Evolutionary conservation across 2,797 vertebrate genomes (phyloP).

Genomic region (Muraenolepis orangiensis): DNA sequence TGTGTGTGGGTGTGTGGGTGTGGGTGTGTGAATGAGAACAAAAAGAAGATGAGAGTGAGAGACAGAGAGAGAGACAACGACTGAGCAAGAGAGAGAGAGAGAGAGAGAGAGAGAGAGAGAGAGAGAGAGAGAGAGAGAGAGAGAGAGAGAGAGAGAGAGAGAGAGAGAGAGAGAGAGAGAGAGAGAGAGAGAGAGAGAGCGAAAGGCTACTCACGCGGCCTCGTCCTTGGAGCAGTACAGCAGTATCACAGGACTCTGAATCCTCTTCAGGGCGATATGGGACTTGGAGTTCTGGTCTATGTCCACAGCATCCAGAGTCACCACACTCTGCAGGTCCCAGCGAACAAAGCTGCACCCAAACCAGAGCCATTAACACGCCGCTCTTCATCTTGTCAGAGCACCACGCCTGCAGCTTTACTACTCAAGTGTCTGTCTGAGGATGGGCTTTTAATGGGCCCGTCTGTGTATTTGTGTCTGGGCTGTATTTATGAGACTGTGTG

Average conservation of each 20-base stretch:
- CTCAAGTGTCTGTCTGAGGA: background rate
- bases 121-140: constrained; percentile 6
- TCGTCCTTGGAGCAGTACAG: constrained; percentile 98
- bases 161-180: constrained; percentile 32
- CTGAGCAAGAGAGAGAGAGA: background rate
- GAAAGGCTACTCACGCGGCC: constrained; percentile 66
- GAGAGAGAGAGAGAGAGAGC: constrained; percentile 13
- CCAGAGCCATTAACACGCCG: constrained; percentile 35
- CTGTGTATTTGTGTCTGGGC: background rate
- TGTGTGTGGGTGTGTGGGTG: background rate
- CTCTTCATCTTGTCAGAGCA: constrained; percentile 25
- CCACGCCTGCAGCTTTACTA: constrained; percentile 7
- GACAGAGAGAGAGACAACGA: background rate
- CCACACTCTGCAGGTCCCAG: constrained; percentile 95
- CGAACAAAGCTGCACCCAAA: constrained; percentile 85
- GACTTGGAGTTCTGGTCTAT: constrained; percentile 88
- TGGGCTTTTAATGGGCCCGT: background rate
- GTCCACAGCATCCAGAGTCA: constrained; percentile 86
- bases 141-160: constrained; percentile 8
- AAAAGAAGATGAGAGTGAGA: background rate
- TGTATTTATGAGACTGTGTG: background rate
- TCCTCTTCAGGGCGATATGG: constrained; percentile 94
- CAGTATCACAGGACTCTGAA: constrained; percentile 94
- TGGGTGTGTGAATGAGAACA: background rate
- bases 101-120: background rate